Percentiles rank a stretch among this genome's conserved stretches.
phyloP scores from a whole-genome alignment of 1,140 invertebrate genomes.

The Telenomus remus region DNA sequence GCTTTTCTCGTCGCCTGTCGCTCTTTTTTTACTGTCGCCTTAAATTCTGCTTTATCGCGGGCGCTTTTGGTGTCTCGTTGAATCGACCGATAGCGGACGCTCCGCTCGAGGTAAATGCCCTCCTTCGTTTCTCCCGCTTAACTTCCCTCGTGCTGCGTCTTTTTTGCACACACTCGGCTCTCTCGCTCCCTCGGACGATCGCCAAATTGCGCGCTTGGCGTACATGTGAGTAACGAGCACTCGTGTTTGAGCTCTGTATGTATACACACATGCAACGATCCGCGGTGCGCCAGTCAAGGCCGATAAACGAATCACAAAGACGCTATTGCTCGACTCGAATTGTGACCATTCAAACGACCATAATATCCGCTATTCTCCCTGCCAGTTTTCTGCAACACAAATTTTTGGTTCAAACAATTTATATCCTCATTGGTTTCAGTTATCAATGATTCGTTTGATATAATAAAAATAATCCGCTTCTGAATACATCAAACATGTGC shows the following conservation, averaged over 20 bases:
- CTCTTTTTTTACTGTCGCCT: constrained; percentile 50
- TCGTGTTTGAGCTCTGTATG: constrained; percentile 1
- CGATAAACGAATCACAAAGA: constrained; percentile 58
- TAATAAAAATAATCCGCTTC: no score
- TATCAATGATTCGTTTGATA: background rate
- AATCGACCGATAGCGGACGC: constrained; percentile 71
- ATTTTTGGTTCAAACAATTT: background rate
- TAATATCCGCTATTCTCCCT: constrained; percentile 23
- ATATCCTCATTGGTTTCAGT: constrained; percentile 1
- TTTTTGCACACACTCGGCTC: constrained; percentile 17
- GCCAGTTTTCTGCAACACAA: background rate
- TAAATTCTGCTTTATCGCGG: constrained; percentile 56
- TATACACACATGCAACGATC: constrained; percentile 28
- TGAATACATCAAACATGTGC: no score
- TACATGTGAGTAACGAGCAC: background rate
- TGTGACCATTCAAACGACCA: constrained; percentile 38
- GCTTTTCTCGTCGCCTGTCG: constrained; percentile 44
- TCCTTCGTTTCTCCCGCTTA: constrained; percentile 51
- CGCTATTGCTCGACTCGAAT: constrained; percentile 47
- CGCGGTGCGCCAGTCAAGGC: constrained; percentile 55
- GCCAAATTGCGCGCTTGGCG: constrained; percentile 35
- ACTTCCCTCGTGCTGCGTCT: constrained; percentile 32
- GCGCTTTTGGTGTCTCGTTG: constrained; percentile 61
- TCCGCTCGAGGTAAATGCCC: constrained; percentile 62
- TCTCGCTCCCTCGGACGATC: constrained; percentile 31